Evolutionary conservation across 2,113 vertebrate genomes (phyloP).

Genomic region (Halcyon malimbica): DNA sequence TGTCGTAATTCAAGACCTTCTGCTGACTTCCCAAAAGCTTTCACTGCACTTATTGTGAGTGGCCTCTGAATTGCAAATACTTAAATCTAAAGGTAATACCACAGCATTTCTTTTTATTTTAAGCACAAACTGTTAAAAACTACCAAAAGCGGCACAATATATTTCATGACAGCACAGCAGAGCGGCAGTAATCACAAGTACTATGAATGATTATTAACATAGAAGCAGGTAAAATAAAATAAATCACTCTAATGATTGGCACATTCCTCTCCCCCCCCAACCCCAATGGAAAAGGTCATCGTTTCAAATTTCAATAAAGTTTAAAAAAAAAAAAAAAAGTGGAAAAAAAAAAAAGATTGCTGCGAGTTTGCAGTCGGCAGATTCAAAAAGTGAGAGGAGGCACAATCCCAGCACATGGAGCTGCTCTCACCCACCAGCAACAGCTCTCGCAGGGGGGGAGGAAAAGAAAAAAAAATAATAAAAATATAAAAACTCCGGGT

Average conservation of each 20-base stretch:
- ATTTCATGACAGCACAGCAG: neutral
- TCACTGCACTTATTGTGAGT: neutral
- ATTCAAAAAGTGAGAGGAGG: constrained; percentile 53
- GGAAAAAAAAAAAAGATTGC: constrained; percentile 3
- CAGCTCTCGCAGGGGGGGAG: neutral
- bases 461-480: neutral
- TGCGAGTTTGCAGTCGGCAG: constrained; percentile 58
- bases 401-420: constrained; percentile 49
- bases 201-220: constrained; percentile 22
- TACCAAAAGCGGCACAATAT: neutral
- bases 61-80: neutral
- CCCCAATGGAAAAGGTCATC: constrained; percentile 10
- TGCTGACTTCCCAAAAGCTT: constrained; percentile 15
- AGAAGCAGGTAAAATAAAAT: constrained; percentile 57
- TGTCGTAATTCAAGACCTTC: neutral
- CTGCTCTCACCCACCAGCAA: constrained; percentile 42
- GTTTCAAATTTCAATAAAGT: constrained; percentile 61
- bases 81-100: neutral
- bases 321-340: neutral
- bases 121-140: neutral
- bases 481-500: neutral
- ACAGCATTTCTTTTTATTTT: neutral
- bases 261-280: neutral
- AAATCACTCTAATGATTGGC: constrained; percentile 60
- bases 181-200: neutral